Conservation (phyloP, 1,140 invertebrate genomes). For the Phortica variegata region DNA sequence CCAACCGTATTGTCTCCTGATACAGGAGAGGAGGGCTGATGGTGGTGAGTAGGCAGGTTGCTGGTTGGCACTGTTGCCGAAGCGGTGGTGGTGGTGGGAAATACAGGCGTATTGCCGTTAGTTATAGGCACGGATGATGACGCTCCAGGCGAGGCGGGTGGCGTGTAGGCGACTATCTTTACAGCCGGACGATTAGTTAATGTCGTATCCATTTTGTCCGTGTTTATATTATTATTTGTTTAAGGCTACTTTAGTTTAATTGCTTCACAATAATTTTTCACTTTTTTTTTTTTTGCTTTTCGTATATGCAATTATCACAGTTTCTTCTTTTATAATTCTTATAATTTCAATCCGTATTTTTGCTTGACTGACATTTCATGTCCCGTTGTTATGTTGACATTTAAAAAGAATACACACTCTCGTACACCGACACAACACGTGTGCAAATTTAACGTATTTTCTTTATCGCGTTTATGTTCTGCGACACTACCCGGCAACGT, state of each 20-base stretch:
- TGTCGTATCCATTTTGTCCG: constrained; percentile 6
- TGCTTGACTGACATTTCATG: constrained; percentile 36
- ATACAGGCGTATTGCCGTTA: constrained; percentile 12
- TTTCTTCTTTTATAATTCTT: constrained; percentile 20
- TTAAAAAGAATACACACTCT: too few species aligned
- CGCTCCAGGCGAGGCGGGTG: constrained; percentile 15
- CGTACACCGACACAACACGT: too few species aligned
- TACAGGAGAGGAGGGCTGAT: constrained; percentile 2
- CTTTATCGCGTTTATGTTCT: constrained; percentile 7
- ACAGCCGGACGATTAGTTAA: constrained; percentile 9
- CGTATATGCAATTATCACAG: constrained; percentile 27
- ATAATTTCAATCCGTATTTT: constrained; percentile 18
- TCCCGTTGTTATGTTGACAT: constrained; percentile 20
- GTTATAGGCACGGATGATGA: constrained; percentile 10
- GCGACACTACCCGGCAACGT: constrained; percentile 13
- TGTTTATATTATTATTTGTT: constrained; percentile 15
- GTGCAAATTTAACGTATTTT: constrained; percentile 27
- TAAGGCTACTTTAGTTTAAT: constrained; percentile 30
- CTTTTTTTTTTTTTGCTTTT: constrained; percentile 8
- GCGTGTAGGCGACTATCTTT: constrained; percentile 38
- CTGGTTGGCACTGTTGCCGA: constrained; percentile 9
- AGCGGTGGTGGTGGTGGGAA: constrained; percentile 11
- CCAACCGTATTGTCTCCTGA: not conserved
- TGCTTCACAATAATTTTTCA: constrained; percentile 23
- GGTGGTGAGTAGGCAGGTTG: constrained; percentile 8